Evolutionary conservation across 2,113 vertebrate species (phyloP).

Genomic region (Emberiza fucata): DNA sequence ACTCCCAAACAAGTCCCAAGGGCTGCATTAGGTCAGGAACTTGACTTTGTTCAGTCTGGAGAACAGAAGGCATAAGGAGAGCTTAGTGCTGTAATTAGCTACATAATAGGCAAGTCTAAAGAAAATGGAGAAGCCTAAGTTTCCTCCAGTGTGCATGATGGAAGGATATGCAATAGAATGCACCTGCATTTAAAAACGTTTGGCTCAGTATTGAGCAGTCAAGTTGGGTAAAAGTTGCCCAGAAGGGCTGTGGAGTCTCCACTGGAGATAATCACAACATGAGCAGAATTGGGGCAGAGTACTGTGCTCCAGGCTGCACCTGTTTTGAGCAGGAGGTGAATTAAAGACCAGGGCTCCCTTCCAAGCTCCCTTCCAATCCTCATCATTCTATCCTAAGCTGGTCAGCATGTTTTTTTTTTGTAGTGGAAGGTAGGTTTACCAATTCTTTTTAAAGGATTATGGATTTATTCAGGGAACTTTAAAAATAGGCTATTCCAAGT

Average conservation of each 20-base stretch:
- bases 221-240: neutral
- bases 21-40: neutral
- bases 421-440: neutral
- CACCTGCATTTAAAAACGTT: neutral
- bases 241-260: neutral
- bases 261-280: neutral
- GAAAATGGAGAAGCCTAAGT: neutral
- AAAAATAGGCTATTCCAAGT: neutral
- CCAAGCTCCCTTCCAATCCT: neutral
- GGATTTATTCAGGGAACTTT: neutral
- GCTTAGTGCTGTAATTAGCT: neutral
- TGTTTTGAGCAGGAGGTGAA: neutral
- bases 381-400: rapidly evolving
- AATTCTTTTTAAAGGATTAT: neutral
- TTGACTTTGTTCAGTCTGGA: neutral
- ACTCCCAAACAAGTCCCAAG: neutral
- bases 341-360: neutral
- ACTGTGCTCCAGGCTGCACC: neutral
- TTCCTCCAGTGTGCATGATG: neutral
- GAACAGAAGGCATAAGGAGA: neutral
- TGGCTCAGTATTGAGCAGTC: neutral
- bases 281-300: neutral
- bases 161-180: neutral
- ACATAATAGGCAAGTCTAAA: neutral
- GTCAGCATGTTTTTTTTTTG: neutral